A percentile compares a stretch with the other conserved stretches of the same genome.
Evolutionary conservation across 2,797 vertebrate genomes (phyloP).

Genomic region (Scleropages formosus): DNA sequence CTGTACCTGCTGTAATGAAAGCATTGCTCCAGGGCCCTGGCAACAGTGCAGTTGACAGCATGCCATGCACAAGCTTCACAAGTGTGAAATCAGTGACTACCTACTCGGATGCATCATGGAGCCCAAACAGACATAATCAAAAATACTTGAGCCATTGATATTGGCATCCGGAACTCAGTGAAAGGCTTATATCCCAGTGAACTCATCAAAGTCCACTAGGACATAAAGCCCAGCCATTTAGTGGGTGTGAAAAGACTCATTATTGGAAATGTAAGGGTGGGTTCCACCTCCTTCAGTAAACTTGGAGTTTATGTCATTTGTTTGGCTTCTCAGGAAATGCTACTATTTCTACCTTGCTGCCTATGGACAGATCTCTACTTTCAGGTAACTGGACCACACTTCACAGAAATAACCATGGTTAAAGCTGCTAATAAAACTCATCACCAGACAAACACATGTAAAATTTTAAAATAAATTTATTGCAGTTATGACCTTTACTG

Average conservation of each 20-base stretch:
- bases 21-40: neutral
- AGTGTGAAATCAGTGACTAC: neutral
- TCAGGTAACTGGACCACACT: neutral
- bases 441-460: constrained; percentile 3
- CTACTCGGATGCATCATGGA: neutral
- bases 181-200: no score
- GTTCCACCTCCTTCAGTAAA: neutral
- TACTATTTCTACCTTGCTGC: no score
- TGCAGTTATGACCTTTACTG: neutral
- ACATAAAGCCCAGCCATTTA: no score
- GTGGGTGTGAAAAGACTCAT: constrained; percentile 32
- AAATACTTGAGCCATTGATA: constrained; percentile 8
- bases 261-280: constrained; percentile 26
- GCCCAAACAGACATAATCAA: neutral
- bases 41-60: neutral
- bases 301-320: neutral
- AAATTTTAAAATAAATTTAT: neutral
- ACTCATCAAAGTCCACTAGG: constrained; percentile 19
- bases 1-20: neutral
- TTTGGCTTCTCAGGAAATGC: no score
- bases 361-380: neutral
- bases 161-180: neutral
- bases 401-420: neutral
- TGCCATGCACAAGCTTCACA: neutral
- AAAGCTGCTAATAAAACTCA: neutral